phyloP scores from a whole-genome alignment of 2,888 invertebrate genomes.

The Lepidocyrtinus sp. region DNA sequence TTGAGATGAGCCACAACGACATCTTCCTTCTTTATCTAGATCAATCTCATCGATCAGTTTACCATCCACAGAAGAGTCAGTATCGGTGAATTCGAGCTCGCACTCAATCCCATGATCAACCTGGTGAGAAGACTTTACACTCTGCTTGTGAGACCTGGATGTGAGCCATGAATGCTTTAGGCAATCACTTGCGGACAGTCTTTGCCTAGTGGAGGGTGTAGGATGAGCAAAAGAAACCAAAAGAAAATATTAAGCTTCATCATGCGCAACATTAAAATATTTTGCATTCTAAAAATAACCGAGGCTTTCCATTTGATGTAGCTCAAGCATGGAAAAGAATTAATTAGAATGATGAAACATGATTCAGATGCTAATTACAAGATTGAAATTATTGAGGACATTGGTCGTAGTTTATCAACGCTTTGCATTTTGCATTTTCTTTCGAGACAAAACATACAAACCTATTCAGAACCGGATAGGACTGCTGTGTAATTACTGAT shows the following conservation, averaged over 20 bases:
- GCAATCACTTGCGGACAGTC: conserved; percentile 81
- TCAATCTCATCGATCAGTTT: conserved; percentile 68
- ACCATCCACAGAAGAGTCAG: conserved; percentile 65
- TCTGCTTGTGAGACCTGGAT: conserved; percentile 35
- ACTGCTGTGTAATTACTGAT: not conserved
- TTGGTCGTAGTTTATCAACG: too few relatives aligned
- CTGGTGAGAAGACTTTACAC: conserved; percentile 19
- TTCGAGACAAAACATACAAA: not conserved
- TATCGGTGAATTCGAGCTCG: conserved; percentile 54
- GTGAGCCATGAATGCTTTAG: conserved; percentile 85
- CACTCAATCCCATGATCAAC: conserved; percentile 53
- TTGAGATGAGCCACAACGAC: conserved; percentile 50
- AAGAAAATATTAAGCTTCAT: conserved; percentile 40
- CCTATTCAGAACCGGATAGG: conserved; percentile 5
- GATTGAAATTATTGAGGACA: conserved; percentile 1
- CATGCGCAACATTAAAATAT: conserved; percentile 13
- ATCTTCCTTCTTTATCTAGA: conserved; percentile 63
- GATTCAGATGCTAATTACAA: conserved; percentile 12
- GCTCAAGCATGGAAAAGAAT: conserved; percentile 18
- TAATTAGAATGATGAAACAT: conserved; percentile 2
- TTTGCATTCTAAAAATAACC: conserved; percentile 11
- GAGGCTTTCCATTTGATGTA: conserved; percentile 10
- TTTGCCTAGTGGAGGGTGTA: conserved; percentile 78
- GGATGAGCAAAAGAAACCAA: too few relatives aligned
- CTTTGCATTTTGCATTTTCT: too few relatives aligned